phyloP scores from a whole-genome alignment of 2,113 vertebrate genomes.

The Felis chaus region DNA sequence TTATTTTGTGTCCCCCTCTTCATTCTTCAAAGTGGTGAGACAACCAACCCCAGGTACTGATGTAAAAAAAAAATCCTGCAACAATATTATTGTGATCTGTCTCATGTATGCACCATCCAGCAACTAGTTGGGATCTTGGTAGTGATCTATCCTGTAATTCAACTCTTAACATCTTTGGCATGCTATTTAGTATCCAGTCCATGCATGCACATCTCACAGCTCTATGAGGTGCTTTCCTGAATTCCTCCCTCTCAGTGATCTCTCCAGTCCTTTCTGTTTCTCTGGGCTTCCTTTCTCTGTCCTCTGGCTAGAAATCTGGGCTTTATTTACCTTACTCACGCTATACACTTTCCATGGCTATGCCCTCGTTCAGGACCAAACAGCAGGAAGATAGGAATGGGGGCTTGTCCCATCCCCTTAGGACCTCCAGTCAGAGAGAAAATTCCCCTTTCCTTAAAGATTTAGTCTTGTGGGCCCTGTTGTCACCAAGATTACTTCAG shows the following conservation, averaged over 20 bases:
- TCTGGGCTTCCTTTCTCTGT: background rate
- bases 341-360: background rate
- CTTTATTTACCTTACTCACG: background rate
- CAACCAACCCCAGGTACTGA: too few species aligned
- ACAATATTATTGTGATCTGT: background rate
- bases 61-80: too few species aligned
- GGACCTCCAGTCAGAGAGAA: background rate
- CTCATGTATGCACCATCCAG: fast-evolving
- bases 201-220: background rate
- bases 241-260: background rate
- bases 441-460: background rate
- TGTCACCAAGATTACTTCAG: background rate
- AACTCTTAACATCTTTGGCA: background rate
- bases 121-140: background rate
- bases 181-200: background rate
- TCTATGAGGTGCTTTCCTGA: background rate
- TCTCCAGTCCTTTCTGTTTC: background rate
- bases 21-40: too few species aligned
- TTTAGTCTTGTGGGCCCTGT: background rate
- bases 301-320: background rate
- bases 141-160: background rate
- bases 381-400: background rate
- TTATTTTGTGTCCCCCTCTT: too few species aligned
- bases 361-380: background rate
- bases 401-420: fast-evolving